These are phyloP conservation scores for Campoplex capitator DNA, from an alignment of 2,888 invertebrate genomes.

Conservation along the genomic window DNA sequence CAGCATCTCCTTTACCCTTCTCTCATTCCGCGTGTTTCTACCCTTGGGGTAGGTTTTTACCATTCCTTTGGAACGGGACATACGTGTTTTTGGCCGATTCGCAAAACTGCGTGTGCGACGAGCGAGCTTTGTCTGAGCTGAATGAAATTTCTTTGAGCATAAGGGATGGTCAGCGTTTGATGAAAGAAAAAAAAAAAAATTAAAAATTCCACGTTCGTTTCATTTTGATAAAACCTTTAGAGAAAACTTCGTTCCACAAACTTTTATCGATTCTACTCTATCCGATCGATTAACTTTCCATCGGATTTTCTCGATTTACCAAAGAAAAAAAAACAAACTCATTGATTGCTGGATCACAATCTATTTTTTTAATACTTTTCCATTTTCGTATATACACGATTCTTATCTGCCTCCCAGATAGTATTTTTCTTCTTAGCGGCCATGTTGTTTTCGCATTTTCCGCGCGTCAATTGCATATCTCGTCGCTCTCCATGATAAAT, in stretches of 20 bases:
- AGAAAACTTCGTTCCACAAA: not conserved
- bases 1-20: conserved; percentile 53
- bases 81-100: conserved; percentile 45
- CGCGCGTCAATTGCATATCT: conserved; percentile 48
- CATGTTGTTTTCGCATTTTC: conserved; percentile 56
- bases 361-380: not conserved
- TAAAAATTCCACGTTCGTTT: not conserved
- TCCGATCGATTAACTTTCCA: not conserved
- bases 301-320: not conserved
- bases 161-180: not conserved
- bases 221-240: not conserved
- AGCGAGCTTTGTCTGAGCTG: conserved; percentile 16
- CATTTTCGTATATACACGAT: conserved; percentile 11
- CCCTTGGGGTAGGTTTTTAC: conserved; percentile 81
- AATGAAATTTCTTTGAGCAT: conserved; percentile 22
- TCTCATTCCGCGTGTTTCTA: conserved; percentile 52
- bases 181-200: not conserved
- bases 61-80: conserved; percentile 49
- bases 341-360: not conserved
- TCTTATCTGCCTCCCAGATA: conserved; percentile 4
- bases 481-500: conserved; percentile 60
- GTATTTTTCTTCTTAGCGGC: conserved; percentile 31
- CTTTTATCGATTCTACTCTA: not conserved
- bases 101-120: conserved; percentile 33
- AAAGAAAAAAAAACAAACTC: not conserved